Base-by-base conservation (phyloP, 2,797 vertebrate genomes). In the Enteromius unitaeniatus region DNA sequence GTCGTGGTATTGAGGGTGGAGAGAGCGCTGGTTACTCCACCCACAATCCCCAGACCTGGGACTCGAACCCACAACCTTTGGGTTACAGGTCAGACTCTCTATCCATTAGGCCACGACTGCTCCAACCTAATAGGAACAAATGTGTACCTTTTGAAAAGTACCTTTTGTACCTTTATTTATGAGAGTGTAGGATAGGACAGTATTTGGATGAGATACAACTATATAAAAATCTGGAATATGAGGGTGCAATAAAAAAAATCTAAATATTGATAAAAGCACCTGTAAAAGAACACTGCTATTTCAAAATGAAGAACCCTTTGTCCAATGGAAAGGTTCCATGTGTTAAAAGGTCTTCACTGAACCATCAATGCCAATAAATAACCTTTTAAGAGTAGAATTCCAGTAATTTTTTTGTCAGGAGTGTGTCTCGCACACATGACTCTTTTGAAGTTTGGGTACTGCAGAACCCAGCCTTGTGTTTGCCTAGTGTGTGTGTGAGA, bases 401-500 rank as follows among this genome's bases (percentile, higher is more conserved):
- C 31, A 31, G 8, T 68, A 0, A n/a, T 19, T 62, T 58, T 70
- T 62, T 65, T 81, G 28, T 73, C 67, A 73, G 85, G 60, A 28
- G 81, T 76, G 51, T 75, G 58, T 83, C 21, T 31, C 80, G 28
- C 51, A 67, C 72, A 77, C 68, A 82, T 81, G 53, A 42, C 47
- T 40, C 19, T 53, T 72, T 82, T 42, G 73, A 87, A 51, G 55
- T 73, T 45, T 15, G 14, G 53, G 28, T 34, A 78, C 81, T 83
- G 42, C 78, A 79, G 73, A 85, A 78, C 53, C 70, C 69, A 58
- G 58, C 2, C 55, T 45, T 79, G 70, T 65, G 55, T 83, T 51
- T 64, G 81, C 77, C n/a, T 79, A 47, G 49, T 83, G 58, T 85
- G 65, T 83, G 80, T 82, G 51, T 55, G 64, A 15, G 26, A 23